These are phyloP conservation scores for Ichneumon xanthorius DNA, from an alignment of 2,888 invertebrate species.

Conservation along the genomic window DNA sequence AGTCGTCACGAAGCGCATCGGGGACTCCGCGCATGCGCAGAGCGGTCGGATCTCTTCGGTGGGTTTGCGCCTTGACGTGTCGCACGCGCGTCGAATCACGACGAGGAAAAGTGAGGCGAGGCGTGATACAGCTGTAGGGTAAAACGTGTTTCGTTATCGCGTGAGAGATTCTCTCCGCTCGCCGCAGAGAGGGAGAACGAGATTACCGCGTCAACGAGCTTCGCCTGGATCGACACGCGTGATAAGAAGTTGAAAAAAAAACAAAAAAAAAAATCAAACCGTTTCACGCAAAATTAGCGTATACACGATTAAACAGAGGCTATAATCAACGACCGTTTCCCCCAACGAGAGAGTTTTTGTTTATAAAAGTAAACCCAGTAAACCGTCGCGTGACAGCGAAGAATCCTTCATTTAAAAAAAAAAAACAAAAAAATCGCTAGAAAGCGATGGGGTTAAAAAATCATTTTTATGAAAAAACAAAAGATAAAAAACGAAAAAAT, in stretches of 20 bases:
- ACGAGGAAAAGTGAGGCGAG: constrained; percentile 43
- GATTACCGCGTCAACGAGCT: constrained; percentile 38
- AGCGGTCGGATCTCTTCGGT: constrained; percentile 18
- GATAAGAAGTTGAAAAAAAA: constrained; percentile 41
- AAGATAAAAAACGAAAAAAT: not conserved
- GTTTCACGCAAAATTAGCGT: constrained; percentile 64
- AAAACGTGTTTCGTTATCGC: constrained; percentile 61
- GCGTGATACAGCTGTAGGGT: constrained; percentile 50
- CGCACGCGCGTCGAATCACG: constrained; percentile 75
- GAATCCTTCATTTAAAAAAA: constrained; percentile 3
- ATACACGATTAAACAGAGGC: constrained; percentile 55
- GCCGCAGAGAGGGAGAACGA: constrained; percentile 4
- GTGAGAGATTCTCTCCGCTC: constrained; percentile 53
- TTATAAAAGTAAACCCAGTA: constrained; percentile 5
- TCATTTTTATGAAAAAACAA: not conserved
- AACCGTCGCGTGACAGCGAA: constrained; percentile 44
- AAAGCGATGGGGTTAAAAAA: not conserved
- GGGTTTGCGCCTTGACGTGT: constrained; percentile 70
- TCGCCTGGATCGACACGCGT: constrained; percentile 54
- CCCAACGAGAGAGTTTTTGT: constrained; percentile 28
- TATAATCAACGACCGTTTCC: constrained; percentile 19
- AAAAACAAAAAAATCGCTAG: not conserved
- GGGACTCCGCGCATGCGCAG: constrained; percentile 7
- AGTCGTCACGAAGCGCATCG: constrained; percentile 74
- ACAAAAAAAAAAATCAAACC: constrained; percentile 29